Conservation (phyloP, 35 echinoderm and acorn worm genomes). For the Ophiothrix spiculata region DNA sequence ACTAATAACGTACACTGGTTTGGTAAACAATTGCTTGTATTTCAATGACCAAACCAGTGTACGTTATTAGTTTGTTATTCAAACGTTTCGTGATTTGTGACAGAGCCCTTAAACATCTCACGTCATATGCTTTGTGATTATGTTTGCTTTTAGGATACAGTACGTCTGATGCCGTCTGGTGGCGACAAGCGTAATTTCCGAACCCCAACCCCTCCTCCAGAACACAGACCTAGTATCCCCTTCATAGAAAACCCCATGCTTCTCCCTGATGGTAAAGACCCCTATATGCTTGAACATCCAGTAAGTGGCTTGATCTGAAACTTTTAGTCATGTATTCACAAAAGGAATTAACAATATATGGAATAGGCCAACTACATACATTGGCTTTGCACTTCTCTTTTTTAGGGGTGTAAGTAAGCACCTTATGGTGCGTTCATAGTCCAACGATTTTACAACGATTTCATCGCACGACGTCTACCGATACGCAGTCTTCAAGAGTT, state of each 20-base stretch:
- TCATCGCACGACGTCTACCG: too few species aligned
- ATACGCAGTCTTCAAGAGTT: too few species aligned
- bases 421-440: too few species aligned
- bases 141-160: neutral
- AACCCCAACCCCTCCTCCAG: constrained; percentile 50
- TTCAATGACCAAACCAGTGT: too few species aligned
- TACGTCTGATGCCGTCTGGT: constrained; percentile 15
- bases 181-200: constrained; percentile 62
- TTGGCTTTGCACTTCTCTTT: too few species aligned
- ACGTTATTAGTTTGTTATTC: too few species aligned
- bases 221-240: neutral
- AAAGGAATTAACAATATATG: neutral
- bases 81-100: too few species aligned
- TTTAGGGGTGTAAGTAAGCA: neutral
- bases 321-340: neutral
- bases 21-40: too few species aligned
- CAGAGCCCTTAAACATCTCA: too few species aligned
- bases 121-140: neutral
- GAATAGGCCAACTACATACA: neutral
- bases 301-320: constrained; percentile 43
- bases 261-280: constrained; percentile 71
- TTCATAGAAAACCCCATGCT: constrained; percentile 35
- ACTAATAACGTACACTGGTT: too few species aligned
- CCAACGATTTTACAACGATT: too few species aligned
- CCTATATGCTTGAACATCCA: constrained; percentile 49